Base-by-base conservation (phyloP, 2,888 invertebrate genomes). In the Thymelicus lineola region DNA sequence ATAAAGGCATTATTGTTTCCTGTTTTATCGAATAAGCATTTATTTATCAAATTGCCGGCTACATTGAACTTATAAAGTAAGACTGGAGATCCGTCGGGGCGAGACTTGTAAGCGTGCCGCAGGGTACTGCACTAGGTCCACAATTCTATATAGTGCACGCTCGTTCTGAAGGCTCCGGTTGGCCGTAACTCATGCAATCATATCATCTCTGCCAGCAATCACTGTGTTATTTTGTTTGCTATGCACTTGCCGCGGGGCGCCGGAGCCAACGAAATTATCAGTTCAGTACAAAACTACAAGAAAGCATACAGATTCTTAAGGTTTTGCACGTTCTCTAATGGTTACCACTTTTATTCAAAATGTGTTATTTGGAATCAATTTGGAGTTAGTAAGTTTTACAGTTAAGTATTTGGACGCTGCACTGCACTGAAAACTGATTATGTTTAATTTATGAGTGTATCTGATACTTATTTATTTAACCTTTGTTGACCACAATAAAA, bases 181-280 rank as follows among this genome's bases (percentile, higher is more conserved):
- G 75, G 72, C 73, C 70, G 77, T 77, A 75, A 77, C 72, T 79
- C 80, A 78, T 76, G 83, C 85, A 84, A 85, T 84, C 85, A 82
- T 84, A 82, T 82, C 84, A 81, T 85, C 85, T 80, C 75, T 72
- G 79, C 79, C 76, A 75, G 86, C 86, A 89, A 91, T 91, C 89
- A 88, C 83, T 77, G 78, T 75, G 83, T 85, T 82, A 87, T 86
- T 87, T 86, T 89, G 88, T 90, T 89, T 88, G 85, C 84, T 78
- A 79, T 84, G 76, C 77, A 77, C 79, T 80, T 79, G 86, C 85
- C 84, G 74, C 78, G 74, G 84, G 87, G 78, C 67, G 70, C 71
- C 75, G 72, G 74, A 72, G 72, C 79, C 77, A 76, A 76, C 83
- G 81, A 81, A 90, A 89, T 88, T 88, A 90, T 90, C 88, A 48